Base-by-base conservation (phyloP, 2,797 vertebrate genomes). In the Serranus cabrilla region DNA sequence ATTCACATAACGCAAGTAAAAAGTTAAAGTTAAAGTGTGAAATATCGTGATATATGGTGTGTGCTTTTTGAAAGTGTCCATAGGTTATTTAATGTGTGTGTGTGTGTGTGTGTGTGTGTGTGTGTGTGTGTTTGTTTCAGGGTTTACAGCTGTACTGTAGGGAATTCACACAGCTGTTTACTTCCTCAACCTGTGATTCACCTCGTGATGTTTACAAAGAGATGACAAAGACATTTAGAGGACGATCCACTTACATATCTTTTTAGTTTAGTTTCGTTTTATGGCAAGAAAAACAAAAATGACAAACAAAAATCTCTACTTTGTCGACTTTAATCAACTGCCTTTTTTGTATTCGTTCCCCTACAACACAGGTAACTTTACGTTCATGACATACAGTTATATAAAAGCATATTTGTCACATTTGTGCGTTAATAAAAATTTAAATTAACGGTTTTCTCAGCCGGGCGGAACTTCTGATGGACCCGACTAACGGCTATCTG, bases 181-280 rank as follows among this genome's bases (percentile, higher is more conserved):
- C 74, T 73, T 86, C 83, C 49, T 74, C 58, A 31, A 12, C 6
- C 13, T 16, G 11, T 52, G 43, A 46, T 12, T 31, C 14, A 56
- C 7, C 81, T 67, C 72, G 67, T 82, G 68, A 82, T 74, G 13
- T 43, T 2, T 2, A 2, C 1, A 65, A 46, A 42, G 2, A 6
- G 23, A 11, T 27, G n/a, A 56, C 12, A 14, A 5, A 9, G 7
- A 47, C 13, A 25, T n/a, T 27, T 11, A 2, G 10, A 10, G 9
- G 5, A 2, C 7, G 27, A 18, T 4, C 4, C 34, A 34, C 34
- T 7, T 34, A 34, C 34, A 34, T 34, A 8, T 27, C 27, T 27
- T 27, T 27, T 27, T 27, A 34, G 11, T 7, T 46, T 10, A 1
- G n/a, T 46, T 42, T 31, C 0, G 40, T 59, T 45, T 62, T 2